A percentile compares a stretch with the other conserved stretches of the same genome.
Conservation (phyloP, 2,113 vertebrate genomes). For the Mustelus asterias region DNA sequence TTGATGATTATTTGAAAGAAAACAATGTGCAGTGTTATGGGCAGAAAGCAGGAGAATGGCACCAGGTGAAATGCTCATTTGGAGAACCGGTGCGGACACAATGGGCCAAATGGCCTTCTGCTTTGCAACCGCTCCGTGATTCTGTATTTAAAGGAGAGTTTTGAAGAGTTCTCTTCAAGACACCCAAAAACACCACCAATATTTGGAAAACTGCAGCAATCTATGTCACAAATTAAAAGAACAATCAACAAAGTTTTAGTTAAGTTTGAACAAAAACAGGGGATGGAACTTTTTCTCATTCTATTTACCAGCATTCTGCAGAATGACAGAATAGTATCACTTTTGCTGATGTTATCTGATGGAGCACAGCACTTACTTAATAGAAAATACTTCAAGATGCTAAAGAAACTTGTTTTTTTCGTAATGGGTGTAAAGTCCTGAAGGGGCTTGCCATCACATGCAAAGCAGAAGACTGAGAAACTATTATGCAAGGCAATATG, state of each 20-base stretch:
- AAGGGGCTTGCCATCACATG: neutral
- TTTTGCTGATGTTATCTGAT: conserved; percentile 10
- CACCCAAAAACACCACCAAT: too few relatives aligned
- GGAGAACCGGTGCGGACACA: too few relatives aligned
- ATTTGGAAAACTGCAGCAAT: neutral
- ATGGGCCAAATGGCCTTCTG: too few relatives aligned
- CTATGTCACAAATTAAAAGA: neutral
- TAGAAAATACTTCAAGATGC: neutral
- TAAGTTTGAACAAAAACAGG: neutral
- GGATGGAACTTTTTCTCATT: neutral
- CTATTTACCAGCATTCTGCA: neutral
- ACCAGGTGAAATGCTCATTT: too few relatives aligned
- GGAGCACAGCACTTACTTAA: neutral
- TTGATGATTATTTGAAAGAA: too few relatives aligned
- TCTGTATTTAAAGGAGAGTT: neutral
- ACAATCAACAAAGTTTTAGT: neutral
- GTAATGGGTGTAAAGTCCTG: neutral
- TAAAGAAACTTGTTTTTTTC: neutral
- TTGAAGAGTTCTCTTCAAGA: neutral
- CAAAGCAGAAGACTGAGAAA: neutral
- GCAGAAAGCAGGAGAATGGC: too few relatives aligned
- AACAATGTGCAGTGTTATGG: too few relatives aligned
- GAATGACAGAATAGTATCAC: neutral
- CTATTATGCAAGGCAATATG: neutral
- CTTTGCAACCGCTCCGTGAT: too few relatives aligned